Percentiles rank a stretch among this genome's conserved stretches.
phyloP scores from a whole-genome alignment of 35 echinoderm and acorn worm genomes.

The Ophiothrix spiculata region DNA sequence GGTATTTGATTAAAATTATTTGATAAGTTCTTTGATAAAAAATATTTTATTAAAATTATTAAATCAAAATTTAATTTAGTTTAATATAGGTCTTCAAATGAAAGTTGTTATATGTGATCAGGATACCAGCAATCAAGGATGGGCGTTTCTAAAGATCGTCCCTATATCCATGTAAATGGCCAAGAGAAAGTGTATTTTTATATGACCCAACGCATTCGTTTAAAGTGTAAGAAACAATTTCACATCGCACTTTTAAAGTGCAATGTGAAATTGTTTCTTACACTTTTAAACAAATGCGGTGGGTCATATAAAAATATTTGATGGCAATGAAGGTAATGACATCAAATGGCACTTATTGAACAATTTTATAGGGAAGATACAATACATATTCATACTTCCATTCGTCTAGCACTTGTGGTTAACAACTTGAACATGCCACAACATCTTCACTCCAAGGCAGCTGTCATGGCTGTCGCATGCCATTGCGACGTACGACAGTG shows the following conservation, averaged over 20 bases:
- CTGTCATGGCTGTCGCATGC: no score
- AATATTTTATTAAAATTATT: no score
- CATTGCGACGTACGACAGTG: no score
- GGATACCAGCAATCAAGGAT: constrained; percentile 18
- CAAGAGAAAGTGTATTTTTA: constrained; percentile 32
- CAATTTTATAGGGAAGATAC: constrained; percentile 49
- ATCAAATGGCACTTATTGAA: constrained; percentile 43
- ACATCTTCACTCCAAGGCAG: no score
- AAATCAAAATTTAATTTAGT: no score
- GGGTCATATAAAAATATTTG: no score
- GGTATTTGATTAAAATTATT: no score
- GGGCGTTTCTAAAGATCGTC: constrained; percentile 36
- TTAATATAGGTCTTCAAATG: constrained; percentile 38
- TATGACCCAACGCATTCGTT: constrained; percentile 53
- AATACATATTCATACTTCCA: not conserved
- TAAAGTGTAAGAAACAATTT: constrained; percentile 43
- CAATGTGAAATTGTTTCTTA: no score
- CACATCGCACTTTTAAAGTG: constrained; percentile 23
- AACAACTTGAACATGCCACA: no score
- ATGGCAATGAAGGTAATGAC: constrained; percentile 18
- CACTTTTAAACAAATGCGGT: no score
- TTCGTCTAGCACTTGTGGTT: no score
- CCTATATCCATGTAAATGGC: constrained; percentile 23
- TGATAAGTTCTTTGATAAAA: no score
- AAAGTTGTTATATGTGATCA: constrained; percentile 60